Evolutionary conservation across 2,113 vertebrate genomes (phyloP).

Genomic region (Thamnaconus septentrionalis): DNA sequence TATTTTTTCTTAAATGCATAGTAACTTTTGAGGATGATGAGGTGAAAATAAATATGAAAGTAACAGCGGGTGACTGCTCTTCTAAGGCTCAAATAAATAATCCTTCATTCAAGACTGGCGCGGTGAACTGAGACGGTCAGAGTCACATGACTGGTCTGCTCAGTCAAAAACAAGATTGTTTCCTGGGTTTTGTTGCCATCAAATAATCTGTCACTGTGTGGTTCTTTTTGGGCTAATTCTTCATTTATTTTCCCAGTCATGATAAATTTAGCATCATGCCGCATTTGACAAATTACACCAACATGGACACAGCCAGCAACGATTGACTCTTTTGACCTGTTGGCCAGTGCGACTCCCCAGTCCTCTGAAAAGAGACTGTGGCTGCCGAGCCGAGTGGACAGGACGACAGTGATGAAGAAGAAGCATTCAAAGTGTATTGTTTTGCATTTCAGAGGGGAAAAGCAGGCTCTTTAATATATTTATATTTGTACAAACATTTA

Average conservation of each 20-base stretch:
- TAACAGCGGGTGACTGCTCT: slow-evolving; percentile 67
- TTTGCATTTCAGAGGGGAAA: slow-evolving; percentile 58
- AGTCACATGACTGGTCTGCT: slow-evolving; percentile 14
- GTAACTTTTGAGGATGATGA: slow-evolving; percentile 73
- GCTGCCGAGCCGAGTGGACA: slow-evolving; percentile 5
- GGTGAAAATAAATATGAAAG: slow-evolving; percentile 81
- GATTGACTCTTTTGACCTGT: slow-evolving; percentile 1
- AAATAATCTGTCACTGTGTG: not conserved
- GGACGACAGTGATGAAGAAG: slow-evolving; percentile 55
- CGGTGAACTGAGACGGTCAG: slow-evolving; percentile 15
- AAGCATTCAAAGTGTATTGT: slow-evolving; percentile 59
- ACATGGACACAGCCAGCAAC: not conserved
- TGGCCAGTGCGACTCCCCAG: slow-evolving; percentile 46
- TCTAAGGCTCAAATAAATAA: slow-evolving; percentile 82
- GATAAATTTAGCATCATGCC: not conserved
- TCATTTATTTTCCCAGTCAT: no score
- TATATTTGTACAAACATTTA: slow-evolving; percentile 78
- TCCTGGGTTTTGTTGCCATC: not conserved
- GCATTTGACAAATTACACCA: slow-evolving; percentile 28
- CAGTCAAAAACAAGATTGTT: slow-evolving; percentile 26
- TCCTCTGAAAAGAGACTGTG: slow-evolving; percentile 49
- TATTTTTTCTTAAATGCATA: slow-evolving; percentile 73
- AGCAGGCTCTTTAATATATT: slow-evolving; percentile 60
- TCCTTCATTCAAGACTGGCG: slow-evolving; percentile 73
- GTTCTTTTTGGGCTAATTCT: not conserved